A percentile compares a stretch with the other conserved stretches of the same genome.
These are phyloP conservation scores for Tiliqua scincoides DNA, from an alignment of 2,113 vertebrate genomes.

Conservation along the genomic window DNA sequence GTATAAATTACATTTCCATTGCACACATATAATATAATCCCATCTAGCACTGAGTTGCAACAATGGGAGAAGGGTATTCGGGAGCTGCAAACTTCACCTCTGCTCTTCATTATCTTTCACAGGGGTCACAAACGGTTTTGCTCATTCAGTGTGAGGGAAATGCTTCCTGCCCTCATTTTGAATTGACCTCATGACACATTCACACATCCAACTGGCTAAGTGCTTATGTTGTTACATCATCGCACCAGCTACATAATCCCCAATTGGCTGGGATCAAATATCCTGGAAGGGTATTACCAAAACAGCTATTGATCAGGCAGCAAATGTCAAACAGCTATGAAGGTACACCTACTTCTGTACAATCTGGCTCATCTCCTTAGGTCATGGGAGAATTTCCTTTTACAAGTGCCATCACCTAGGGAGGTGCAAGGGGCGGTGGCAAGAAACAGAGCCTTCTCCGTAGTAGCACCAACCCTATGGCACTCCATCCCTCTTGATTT, in stretches of 20 bases:
- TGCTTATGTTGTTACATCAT: background rate
- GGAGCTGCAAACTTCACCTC: background rate
- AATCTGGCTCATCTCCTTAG: no score
- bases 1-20: conserved; percentile 15
- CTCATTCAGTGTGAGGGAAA: background rate
- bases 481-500: no score
- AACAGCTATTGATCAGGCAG: background rate
- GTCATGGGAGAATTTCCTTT: no score
- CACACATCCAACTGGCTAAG: background rate
- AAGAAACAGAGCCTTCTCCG: no score
- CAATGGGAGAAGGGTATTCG: background rate
- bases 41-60: background rate
- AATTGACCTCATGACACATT: background rate
- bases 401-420: no score
- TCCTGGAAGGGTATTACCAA: background rate
- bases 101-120: background rate
- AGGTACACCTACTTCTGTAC: no score
- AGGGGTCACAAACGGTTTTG: background rate
- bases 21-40: background rate
- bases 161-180: background rate
- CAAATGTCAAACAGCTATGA: no score
- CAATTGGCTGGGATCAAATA: background rate
- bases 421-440: no score
- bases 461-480: no score
- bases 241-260: background rate